Conservation (phyloP, 1,140 invertebrate species). For the Plutomurus gul region DNA sequence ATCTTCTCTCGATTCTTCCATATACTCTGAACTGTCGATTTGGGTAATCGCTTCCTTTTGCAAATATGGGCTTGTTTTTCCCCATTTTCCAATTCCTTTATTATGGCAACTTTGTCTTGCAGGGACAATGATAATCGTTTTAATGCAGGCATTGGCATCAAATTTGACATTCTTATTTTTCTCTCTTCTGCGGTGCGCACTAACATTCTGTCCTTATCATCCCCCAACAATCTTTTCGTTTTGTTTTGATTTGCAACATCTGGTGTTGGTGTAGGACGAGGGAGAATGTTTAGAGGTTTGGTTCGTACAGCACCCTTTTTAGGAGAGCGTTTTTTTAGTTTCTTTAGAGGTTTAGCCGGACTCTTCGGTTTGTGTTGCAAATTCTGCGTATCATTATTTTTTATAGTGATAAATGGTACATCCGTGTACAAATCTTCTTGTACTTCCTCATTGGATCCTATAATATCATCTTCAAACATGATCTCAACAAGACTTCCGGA, state of each 20-base stretch:
- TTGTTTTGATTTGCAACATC: too few relatives aligned
- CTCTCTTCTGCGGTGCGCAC: neutral
- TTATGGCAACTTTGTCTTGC: constrained; percentile 32
- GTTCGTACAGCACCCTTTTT: neutral
- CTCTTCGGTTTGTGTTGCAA: too few relatives aligned
- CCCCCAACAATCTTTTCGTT: neutral
- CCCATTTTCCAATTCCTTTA: constrained; percentile 33
- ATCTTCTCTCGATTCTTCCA: constrained; percentile 42
- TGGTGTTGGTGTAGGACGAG: neutral
- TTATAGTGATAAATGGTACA: neutral
- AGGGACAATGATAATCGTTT: neutral
- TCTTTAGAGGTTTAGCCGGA: neutral
- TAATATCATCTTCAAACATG: neutral
- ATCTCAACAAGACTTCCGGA: neutral
- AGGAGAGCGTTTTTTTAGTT: too few relatives aligned
- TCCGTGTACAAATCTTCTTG: neutral
- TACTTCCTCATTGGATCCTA: neutral
- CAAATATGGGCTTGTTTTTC: constrained; percentile 32
- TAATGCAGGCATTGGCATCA: neutral
- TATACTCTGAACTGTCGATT: constrained; percentile 41
- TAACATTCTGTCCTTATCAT: neutral
- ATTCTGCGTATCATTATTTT: too few relatives aligned
- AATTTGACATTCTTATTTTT: neutral
- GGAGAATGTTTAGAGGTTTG: neutral
- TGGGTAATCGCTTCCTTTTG: constrained; percentile 21